A percentile compares a stretch with the other conserved stretches of the same genome.
phyloP scores from a whole-genome alignment of 1,140 invertebrate species.

The Mylabris phalerata region DNA sequence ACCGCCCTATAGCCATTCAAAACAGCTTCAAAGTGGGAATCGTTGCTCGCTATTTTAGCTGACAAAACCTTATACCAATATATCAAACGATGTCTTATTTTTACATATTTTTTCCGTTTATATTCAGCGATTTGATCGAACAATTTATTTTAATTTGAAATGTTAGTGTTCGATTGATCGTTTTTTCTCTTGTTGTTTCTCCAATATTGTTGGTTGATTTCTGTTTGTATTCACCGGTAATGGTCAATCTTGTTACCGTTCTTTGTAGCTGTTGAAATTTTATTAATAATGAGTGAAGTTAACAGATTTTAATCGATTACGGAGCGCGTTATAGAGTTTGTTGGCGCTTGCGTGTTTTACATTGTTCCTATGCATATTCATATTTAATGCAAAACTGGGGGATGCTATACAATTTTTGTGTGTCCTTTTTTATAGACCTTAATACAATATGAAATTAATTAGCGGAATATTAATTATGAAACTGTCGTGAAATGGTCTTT shows the following conservation, averaged over 20 bases:
- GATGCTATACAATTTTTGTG: too few species aligned
- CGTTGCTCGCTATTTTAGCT: conserved; percentile 33
- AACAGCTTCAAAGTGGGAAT: conserved; percentile 33
- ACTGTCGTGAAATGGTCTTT: not conserved
- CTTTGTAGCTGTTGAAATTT: not conserved
- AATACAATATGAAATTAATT: conserved; percentile 16
- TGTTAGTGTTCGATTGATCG: too few species aligned
- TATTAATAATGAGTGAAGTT: conserved; percentile 10
- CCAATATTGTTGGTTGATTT: too few species aligned
- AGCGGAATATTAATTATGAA: conserved; percentile 7
- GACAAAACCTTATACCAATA: conserved; percentile 35
- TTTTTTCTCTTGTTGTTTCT: too few species aligned
- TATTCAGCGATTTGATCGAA: conserved; percentile 16
- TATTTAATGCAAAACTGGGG: too few species aligned
- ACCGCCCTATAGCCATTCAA: conserved; percentile 31
- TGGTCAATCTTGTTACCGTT: too few species aligned
- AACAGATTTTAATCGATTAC: conserved; percentile 12
- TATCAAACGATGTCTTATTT: conserved; percentile 34
- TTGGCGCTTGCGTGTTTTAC: conserved; percentile 1
- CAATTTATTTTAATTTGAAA: conserved; percentile 34
- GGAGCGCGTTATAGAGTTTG: not conserved
- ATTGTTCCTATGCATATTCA: too few species aligned
- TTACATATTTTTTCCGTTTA: conserved; percentile 27
- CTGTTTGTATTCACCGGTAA: too few species aligned
- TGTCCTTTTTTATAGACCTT: not conserved